These are phyloP conservation scores for Tangara arthus DNA, from an alignment of 2,797 vertebrate genomes.

Conservation along the genomic window DNA sequence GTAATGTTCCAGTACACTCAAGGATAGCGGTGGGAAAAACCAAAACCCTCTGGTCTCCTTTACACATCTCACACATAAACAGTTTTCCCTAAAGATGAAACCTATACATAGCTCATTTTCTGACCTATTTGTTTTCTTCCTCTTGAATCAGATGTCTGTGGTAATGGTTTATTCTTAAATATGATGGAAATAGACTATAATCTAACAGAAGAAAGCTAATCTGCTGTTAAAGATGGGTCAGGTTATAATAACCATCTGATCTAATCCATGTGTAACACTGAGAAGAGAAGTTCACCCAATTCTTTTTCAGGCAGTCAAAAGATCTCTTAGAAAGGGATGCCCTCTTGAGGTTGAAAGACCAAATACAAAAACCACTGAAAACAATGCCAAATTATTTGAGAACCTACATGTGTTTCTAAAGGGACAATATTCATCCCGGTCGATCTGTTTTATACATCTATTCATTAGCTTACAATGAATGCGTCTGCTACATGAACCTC, in stretches of 20 bases:
- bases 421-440: background rate
- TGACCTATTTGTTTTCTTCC: background rate
- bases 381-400: background rate
- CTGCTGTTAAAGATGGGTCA: background rate
- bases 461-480: background rate
- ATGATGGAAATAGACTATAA: background rate
- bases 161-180: background rate
- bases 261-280: background rate
- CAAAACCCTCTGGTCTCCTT: background rate
- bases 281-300: background rate
- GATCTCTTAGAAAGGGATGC: background rate
- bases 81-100: background rate
- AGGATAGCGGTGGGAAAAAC: background rate
- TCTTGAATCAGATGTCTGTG: background rate
- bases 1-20: background rate
- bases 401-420: background rate
- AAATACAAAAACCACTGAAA: background rate
- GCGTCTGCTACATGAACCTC: background rate
- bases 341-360: background rate
- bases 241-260: background rate
- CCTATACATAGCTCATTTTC: background rate
- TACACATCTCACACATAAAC: background rate
- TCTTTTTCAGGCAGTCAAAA: background rate
- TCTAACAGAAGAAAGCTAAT: background rate
- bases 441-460: background rate